Evolutionary conservation across 53 echinoderm and acorn worm genomes (phyloP).

Genomic region (Stichopus horrens): DNA sequence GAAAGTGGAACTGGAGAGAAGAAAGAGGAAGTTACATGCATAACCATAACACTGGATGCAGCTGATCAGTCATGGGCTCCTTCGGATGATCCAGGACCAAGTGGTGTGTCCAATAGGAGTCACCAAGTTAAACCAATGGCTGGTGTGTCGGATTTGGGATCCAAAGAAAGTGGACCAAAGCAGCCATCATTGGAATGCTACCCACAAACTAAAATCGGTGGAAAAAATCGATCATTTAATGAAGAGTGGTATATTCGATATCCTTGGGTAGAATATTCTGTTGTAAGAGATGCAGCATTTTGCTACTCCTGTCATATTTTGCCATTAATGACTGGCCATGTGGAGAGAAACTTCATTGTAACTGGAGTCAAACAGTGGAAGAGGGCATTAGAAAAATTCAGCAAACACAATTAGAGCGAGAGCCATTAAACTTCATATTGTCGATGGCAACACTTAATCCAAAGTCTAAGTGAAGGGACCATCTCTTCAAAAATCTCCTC

Average conservation of each 20-base stretch:
- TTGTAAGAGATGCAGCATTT: slow-evolving; percentile 5
- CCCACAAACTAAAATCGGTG: slow-evolving; percentile 27
- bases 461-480: slow-evolving; percentile 22
- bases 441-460: slow-evolving; percentile 13
- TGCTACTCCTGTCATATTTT: slow-evolving; percentile 31
- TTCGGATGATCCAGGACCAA: background rate
- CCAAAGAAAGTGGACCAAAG: slow-evolving; percentile 31
- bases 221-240: slow-evolving; percentile 26
- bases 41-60: too few species aligned
- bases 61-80: too few species aligned
- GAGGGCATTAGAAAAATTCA: slow-evolving; percentile 21
- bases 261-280: slow-evolving; percentile 12
- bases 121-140: background rate
- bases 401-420: slow-evolving; percentile 2
- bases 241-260: slow-evolving; percentile 16
- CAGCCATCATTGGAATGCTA: slow-evolving; percentile 20
- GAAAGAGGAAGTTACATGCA: too few species aligned
- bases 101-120: background rate
- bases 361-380: slow-evolving; percentile 20
- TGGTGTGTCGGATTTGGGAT: slow-evolving; percentile 8
- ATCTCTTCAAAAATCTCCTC: slow-evolving; percentile 7
- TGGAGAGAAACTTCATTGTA: background rate
- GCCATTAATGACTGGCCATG: background rate
- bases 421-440: slow-evolving; percentile 10
- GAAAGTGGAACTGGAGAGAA: background rate